Base-by-base conservation (phyloP, 2,888 invertebrate genomes). In the Pollenia griseotomentosa region DNA sequence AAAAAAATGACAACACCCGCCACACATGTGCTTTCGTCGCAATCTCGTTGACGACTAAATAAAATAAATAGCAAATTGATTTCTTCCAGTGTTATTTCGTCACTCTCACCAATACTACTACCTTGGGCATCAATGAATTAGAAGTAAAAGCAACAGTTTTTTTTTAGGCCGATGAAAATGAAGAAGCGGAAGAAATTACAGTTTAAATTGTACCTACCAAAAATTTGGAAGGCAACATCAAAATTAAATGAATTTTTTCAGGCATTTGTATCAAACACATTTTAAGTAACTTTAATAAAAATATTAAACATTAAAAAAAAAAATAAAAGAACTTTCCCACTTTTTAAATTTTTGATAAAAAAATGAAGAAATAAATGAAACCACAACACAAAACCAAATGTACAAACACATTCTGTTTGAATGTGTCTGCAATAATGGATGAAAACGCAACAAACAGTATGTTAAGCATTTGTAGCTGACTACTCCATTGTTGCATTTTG, bases 201-300 rank as follows among this genome's bases (percentile, higher is more conserved):
- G n/a, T n/a, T n/a, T n/a, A n/a, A n/a, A 19, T 19, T 19, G 19
- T 19, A 19, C 19, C 1, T 19, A 19, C 19, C 2, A 19, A 19
- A 19, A 19, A 19, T 19, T 19, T 19, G 19, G 19, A 19, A 19
- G 19, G 19, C 19, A 19, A 19, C 19, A 19, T 19, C 19, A 19
- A 19, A 19, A 19, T 19, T 66, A 10, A 73, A 74, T 74, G 6
- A 33, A 2, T 33, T 33, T 82, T 59, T 82, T 81, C 81, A 81
- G 73, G 81, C 73, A 74, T 81, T 83, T 83, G 70, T 83, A 70
- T 68, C 57, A 77, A 83, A 77, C 77, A 83, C 77, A 83, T 71
- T 77, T 83, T 71, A 83, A 77, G 77, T 83, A 71, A 83, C 77
- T 83, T 77, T 77, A 74, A 81, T 42, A 66, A 61, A 46, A 23